These are phyloP conservation scores for Galleria mellonella DNA, from an alignment of 1,140 invertebrate species.

Conservation along the genomic window DNA sequence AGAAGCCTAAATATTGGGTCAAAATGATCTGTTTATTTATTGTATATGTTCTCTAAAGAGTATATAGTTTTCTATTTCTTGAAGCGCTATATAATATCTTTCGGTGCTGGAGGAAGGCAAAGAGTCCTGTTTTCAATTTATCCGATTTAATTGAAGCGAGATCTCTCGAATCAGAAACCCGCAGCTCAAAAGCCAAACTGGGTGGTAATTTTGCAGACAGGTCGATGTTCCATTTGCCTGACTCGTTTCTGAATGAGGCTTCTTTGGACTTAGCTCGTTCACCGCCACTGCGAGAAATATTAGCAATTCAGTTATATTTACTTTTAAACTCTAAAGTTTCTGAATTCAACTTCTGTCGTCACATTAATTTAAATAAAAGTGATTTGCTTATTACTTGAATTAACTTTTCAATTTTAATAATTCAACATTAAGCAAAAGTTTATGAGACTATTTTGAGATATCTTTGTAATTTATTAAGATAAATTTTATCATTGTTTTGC, in stretches of 20 bases:
- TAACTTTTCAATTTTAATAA: not conserved
- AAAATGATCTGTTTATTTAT: not conserved
- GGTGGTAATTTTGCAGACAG: constrained; percentile 21
- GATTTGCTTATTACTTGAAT: not conserved
- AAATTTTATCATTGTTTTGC: too few species aligned
- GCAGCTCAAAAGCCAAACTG: constrained; percentile 34
- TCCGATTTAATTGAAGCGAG: constrained; percentile 22
- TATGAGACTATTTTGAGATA: too few species aligned
- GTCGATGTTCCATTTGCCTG: constrained; percentile 42
- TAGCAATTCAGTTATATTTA: constrained; percentile 20
- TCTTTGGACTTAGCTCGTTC: constrained; percentile 60
- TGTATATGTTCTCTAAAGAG: too few species aligned
- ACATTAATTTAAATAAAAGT: constrained; percentile 11
- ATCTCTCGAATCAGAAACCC: constrained; percentile 39
- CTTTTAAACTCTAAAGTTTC: constrained; percentile 6
- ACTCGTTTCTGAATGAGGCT: constrained; percentile 45
- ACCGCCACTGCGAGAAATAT: constrained; percentile 53
- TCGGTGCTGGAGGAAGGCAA: not conserved
- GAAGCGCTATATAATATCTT: not conserved
- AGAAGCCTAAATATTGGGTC: constrained; percentile 16
- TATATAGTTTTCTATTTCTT: not conserved
- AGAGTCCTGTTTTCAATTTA: not conserved
- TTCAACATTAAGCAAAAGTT: too few species aligned
- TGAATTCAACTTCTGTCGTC: not conserved
- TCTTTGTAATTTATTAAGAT: too few species aligned